Evolutionary conservation across 2,113 vertebrate genomes (phyloP).

Genomic region (Otus sunia): DNA sequence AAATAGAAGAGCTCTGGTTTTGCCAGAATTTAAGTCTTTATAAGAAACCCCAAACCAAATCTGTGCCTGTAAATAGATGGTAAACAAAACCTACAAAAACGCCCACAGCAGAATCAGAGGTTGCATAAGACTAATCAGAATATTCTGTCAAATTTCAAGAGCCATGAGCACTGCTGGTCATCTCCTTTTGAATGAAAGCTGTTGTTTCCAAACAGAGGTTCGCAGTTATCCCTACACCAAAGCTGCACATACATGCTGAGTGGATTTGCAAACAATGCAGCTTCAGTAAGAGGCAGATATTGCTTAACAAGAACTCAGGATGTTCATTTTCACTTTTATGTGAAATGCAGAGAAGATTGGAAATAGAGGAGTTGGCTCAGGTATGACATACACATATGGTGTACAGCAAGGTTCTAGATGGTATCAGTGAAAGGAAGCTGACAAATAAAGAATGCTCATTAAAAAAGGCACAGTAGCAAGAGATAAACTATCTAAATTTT

Average conservation of each 20-base stretch:
- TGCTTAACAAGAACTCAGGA: background rate
- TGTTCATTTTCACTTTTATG: background rate
- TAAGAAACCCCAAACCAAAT: background rate
- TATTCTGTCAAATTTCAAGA: background rate
- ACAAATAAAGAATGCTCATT: background rate
- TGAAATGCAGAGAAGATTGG: background rate
- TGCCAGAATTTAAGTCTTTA: background rate
- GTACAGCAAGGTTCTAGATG: background rate
- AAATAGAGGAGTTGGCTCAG: background rate
- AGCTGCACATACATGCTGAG: background rate
- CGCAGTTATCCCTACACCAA: background rate
- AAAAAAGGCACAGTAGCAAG: background rate
- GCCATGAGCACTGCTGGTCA: background rate
- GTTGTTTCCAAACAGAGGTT: background rate
- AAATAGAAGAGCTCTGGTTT: background rate
- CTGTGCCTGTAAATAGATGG: background rate
- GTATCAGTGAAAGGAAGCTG: background rate
- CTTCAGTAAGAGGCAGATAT: background rate
- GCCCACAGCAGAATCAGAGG: background rate
- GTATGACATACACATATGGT: fast-evolving
- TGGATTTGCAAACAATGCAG: background rate
- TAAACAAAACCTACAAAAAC: background rate
- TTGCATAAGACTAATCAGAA: background rate
- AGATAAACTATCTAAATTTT: background rate
- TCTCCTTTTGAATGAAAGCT: background rate